Conservation (phyloP, 2,888 invertebrate species). For the Hartigia nigra region DNA sequence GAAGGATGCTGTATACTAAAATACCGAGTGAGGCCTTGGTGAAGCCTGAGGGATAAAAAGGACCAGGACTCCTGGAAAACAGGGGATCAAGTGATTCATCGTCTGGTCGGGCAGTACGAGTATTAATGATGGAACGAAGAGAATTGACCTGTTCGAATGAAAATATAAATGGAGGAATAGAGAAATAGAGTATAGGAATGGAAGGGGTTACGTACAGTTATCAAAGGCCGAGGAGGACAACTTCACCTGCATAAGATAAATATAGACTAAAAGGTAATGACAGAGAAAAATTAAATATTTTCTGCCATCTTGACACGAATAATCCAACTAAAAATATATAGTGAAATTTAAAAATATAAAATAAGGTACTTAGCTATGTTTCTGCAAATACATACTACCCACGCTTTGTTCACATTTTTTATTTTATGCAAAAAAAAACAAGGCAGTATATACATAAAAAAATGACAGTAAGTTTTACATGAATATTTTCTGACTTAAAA, state of each 20-base stretch:
- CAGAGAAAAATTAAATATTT: slow-evolving; percentile 8
- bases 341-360: not conserved
- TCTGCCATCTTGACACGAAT: not conserved
- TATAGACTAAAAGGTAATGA: slow-evolving; percentile 18
- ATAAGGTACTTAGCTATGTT: not conserved
- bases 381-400: not conserved
- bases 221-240: slow-evolving; percentile 37
- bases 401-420: not conserved
- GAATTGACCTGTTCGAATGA: not conserved
- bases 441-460: not conserved
- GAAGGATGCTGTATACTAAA: not conserved
- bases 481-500: not conserved
- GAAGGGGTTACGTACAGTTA: slow-evolving; percentile 53
- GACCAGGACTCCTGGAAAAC: slow-evolving; percentile 19
- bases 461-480: not conserved
- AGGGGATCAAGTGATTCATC: slow-evolving; percentile 27
- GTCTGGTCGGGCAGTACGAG: not conserved
- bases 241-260: slow-evolving; percentile 32
- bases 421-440: not conserved
- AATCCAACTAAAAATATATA: not conserved
- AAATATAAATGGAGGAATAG: not conserved
- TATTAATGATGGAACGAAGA: not conserved
- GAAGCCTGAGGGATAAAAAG: slow-evolving; percentile 17
- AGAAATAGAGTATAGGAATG: slow-evolving; percentile 16
- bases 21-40: not conserved